These are phyloP conservation scores for Apamea monoglypha DNA, from an alignment of 2,888 invertebrate genomes.

Conservation along the genomic window DNA sequence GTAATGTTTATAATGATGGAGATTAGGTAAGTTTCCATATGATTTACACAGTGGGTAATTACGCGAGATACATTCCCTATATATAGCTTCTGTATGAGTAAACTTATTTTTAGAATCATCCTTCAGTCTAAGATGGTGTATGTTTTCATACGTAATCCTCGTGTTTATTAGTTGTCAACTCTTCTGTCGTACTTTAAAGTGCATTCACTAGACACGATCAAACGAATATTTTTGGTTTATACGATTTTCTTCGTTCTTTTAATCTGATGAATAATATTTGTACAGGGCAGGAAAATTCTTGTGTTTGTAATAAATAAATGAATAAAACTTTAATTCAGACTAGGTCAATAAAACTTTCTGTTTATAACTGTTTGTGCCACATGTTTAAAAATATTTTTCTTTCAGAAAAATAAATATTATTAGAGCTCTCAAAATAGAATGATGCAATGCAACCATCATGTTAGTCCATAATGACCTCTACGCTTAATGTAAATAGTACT, in stretches of 20 bases:
- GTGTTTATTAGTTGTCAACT: not conserved
- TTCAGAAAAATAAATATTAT: not conserved
- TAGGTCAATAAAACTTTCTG: no score
- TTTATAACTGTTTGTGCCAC: no score
- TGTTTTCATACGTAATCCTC: not conserved
- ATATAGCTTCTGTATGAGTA: constrained; percentile 20
- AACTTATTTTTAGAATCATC: constrained; percentile 1
- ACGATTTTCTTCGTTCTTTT: not conserved
- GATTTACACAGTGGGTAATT: constrained; percentile 30
- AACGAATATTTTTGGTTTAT: not conserved
- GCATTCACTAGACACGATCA: not conserved
- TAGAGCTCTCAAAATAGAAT: not conserved
- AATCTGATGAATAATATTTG: not conserved
- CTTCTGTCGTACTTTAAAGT: not conserved
- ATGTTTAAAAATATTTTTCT: no score
- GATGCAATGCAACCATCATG: not conserved
- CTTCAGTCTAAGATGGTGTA: not conserved
- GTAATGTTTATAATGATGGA: no score
- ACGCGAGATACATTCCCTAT: not conserved
- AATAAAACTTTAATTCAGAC: no score
- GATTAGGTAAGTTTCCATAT: constrained; percentile 58
- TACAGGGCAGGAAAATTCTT: not conserved
- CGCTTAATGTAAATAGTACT: constrained; percentile 21
- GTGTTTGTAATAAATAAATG: no score
- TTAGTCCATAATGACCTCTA: not conserved